phyloP scores from a whole-genome alignment of 2,797 vertebrate species.

The Lindbergichthys nudifrons region DNA sequence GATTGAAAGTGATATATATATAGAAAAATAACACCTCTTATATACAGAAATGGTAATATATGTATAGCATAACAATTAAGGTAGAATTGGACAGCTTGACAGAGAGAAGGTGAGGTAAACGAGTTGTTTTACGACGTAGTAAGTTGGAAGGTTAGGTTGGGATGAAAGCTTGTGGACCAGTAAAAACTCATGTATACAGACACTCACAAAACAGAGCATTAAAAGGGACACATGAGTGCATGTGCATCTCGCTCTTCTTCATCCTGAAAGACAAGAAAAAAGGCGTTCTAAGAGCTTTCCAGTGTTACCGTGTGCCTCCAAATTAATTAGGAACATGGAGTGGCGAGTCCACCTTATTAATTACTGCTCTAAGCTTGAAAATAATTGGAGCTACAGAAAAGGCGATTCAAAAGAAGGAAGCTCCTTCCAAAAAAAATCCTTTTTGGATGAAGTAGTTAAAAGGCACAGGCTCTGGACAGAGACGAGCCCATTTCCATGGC shows the following conservation, averaged over 20 bases:
- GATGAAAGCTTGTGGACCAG: not conserved
- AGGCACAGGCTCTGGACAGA: slow-evolving; percentile 59
- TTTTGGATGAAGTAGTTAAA: slow-evolving; percentile 77
- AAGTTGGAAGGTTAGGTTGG: not conserved
- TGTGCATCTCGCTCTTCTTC: slow-evolving; percentile 12
- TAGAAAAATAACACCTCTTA: not conserved
- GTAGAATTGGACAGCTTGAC: not conserved
- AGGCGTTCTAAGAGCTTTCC: slow-evolving; percentile 47
- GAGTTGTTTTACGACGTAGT: slow-evolving; percentile 11
- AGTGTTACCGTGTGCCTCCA: slow-evolving; percentile 44
- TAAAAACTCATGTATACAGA: not conserved
- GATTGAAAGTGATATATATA: not conserved
- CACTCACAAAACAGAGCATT: slow-evolving; percentile 16
- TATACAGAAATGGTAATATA: not conserved
- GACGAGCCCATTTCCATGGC: slow-evolving; percentile 64
- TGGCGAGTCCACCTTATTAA: slow-evolving; percentile 72
- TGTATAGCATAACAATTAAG: not conserved
- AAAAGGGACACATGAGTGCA: not conserved
- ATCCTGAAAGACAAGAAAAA: slow-evolving; percentile 41
- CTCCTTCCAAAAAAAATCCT: slow-evolving; percentile 58
- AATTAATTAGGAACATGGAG: slow-evolving; percentile 73
- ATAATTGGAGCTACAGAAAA: slow-evolving; percentile 80
- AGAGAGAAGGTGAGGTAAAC: not conserved
- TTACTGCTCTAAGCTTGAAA: slow-evolving; percentile 79
- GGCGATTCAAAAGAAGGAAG: slow-evolving; percentile 75